Evolutionary conservation across 2,888 invertebrate genomes (phyloP), one percentile per base, ranked within the genome.

Genomic region (Dorcus parallelipipedus): DNA sequence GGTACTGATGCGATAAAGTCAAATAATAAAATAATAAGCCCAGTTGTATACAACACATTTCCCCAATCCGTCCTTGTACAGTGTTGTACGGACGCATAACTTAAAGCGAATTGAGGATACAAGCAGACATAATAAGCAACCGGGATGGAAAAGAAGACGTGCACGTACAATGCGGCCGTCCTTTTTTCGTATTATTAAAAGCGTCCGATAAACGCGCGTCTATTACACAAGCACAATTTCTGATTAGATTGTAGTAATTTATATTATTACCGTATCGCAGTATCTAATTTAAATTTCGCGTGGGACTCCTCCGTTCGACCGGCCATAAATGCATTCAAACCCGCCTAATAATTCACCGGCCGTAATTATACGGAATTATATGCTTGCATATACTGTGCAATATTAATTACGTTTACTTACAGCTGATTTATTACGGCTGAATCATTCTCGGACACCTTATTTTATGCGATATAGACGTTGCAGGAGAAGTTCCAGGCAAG

Each of bases 361-460:
- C 45, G 23, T 45, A 45, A 45, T 45, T 45, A 45, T 45, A 45
- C 45, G 45, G 45, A 45, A 45, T 45, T 45, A 45, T 45, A 45
- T 45, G 14, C 45, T 45, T 45, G 45, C 45, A 20, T 45, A 45
- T 23, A 45, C 45, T 10, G 45, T 45, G 23, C 45, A 10, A 45
- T 45, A 45, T 45, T 45, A 45, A 45, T 45, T 45, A 45, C 45
- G 23, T 20, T 45, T 45, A 45, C 45, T 45, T 45, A 45, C 23
- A 20, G 45, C 45, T 45, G 45, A 45, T 45, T 45, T 45, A 45
- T 45, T 45, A 20, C 45, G 23, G 23, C n/a, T 9, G 23, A 45
- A 23, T 20, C 23, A 45, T 45, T 20, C 45, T 8, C 45, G 45
- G 45, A 45, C 45, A 23, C 45, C 45, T 45, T 45, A 45, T 45